Evolutionary conservation across 2,113 vertebrate species (phyloP).

Genomic region (Okapia johnstoni): DNA sequence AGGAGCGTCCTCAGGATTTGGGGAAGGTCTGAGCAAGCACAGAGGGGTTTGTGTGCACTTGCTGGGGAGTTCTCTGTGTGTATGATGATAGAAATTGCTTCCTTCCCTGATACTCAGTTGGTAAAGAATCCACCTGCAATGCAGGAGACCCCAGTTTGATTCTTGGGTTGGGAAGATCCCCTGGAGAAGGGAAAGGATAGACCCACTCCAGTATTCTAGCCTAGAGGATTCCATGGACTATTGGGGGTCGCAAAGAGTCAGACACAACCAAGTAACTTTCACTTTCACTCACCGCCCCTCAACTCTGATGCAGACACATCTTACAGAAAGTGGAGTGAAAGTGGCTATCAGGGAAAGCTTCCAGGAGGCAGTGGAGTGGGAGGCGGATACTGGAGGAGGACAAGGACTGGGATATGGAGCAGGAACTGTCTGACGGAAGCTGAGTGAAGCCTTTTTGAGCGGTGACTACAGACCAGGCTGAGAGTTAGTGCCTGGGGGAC

Average conservation of each 20-base stretch:
- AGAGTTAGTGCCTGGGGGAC: background rate
- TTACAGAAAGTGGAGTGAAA: background rate
- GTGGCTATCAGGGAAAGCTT: background rate
- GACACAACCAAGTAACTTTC: background rate
- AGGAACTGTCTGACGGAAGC: background rate
- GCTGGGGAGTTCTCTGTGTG: background rate
- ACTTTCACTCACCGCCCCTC: background rate
- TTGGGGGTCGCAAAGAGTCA: background rate
- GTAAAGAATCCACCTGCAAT: background rate
- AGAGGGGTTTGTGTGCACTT: accelerated
- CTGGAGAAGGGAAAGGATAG: background rate
- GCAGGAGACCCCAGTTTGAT: background rate
- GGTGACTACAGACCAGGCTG: background rate
- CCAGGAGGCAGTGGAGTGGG: background rate
- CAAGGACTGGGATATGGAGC: background rate
- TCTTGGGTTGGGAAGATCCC: background rate
- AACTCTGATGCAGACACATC: background rate
- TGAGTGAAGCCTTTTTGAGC: background rate
- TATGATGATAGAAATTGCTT: background rate
- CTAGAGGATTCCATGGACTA: background rate
- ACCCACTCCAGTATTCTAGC: background rate
- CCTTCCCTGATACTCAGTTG: background rate
- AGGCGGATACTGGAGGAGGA: background rate
- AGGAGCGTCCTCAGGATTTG: background rate
- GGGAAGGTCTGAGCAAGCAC: background rate